Evolutionary conservation across 23 tunicate genomes (phyloP), one percentile per base, ranked within the genome.

Genomic region (Ciona savignyi): DNA sequence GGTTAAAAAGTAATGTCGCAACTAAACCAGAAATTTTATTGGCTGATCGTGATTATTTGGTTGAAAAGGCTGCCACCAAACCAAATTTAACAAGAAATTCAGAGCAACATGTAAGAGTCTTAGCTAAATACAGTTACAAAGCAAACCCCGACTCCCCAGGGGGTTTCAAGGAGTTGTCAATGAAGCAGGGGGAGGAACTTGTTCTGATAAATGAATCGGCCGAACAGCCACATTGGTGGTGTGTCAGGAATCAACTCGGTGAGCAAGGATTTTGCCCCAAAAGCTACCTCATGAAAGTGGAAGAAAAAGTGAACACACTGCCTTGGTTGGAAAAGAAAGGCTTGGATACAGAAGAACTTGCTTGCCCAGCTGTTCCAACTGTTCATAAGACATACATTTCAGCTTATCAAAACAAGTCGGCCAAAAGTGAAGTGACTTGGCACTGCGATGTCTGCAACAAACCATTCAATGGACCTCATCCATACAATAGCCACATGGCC

Each of bases 211-310:
- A 26, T 22, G 35, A 68, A 22, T 6, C 25, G 9, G 27, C 4
- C 4, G 34, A 68, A 29, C 72, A 68, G 35, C 72, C 72, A 4
- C 72, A 68, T 22, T 68, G 72, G 72, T 68, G 72, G 72, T 22
- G 25, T 29, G 72, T 68, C 15, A 29, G 27, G 27, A 68, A 68
- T n/a, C 3, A 19, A 27, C 11, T 4, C 4, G 27, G 27, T 11
- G 27, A 68, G 35, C 9, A 29, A 26, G 72, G 72, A 20, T 68
- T 4, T 68, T 6, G 27, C 27, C 72, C 72, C 20, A 31, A 29
- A 27, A 68, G 72, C 27, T 68, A 68, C 34, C 27, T 68, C 11
- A 25, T 68, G 72, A 68, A 68, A 29, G 4, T 68, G 34, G 72
- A 68, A 68, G n/a, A 35, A 6, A 31, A 68, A 68, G 72, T 68